These are phyloP conservation scores for Enteromius trimaculatus DNA, from an alignment of 2,797 vertebrate genomes.

Conservation along the genomic window DNA sequence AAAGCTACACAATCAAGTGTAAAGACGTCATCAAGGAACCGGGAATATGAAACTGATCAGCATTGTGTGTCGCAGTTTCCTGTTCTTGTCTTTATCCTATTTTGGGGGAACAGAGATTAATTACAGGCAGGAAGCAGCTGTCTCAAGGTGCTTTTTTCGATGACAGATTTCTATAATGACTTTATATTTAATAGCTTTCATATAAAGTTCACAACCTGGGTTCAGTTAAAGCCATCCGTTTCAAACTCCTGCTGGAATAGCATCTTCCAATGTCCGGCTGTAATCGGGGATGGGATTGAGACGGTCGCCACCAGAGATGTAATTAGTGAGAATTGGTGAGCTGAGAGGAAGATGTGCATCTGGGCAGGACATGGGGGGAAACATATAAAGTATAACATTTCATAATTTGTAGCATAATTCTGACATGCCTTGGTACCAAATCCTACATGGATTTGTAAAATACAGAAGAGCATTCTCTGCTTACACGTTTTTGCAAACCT, in stretches of 20 bases:
- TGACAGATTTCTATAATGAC: slow-evolving; percentile 23
- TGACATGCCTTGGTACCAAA: slow-evolving; percentile 9
- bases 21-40: neutral
- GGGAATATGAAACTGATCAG: slow-evolving; percentile 15
- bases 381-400: slow-evolving; percentile 5
- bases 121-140: slow-evolving; percentile 41
- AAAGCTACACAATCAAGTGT: neutral
- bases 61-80: slow-evolving; percentile 5
- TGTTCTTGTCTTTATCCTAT: slow-evolving; percentile 36
- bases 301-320: slow-evolving; percentile 6
- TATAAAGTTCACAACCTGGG: neutral
- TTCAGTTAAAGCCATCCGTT: neutral
- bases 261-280: neutral
- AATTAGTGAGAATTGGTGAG: slow-evolving; percentile 12
- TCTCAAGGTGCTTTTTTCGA: slow-evolving; percentile 27
- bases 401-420: neutral
- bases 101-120: slow-evolving; percentile 17
- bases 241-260: slow-evolving; percentile 12
- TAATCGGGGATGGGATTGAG: neutral
- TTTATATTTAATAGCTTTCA: neutral
- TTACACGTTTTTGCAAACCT: slow-evolving; percentile 10
- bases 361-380: neutral
- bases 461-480: neutral
- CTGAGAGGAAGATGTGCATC: neutral
- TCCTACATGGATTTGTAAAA: neutral